Base-by-base conservation (phyloP, 2,797 vertebrate genomes). In the Malacoctenus gilli region DNA sequence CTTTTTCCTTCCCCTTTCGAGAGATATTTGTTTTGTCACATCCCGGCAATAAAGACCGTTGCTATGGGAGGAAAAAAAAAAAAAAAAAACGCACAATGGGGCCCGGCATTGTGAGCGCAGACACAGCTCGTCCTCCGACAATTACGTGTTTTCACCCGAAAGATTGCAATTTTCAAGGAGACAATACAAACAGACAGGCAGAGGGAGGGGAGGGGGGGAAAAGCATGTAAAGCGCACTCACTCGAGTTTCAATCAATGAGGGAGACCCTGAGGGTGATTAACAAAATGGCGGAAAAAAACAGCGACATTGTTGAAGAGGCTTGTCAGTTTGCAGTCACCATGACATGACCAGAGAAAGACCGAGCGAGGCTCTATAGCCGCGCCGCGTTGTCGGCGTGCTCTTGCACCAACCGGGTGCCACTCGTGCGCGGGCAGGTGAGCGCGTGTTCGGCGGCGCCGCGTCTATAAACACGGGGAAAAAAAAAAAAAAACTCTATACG, bases 11-110 rank as follows among this genome's bases (percentile, higher is more conserved):
- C n/a, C 74, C 64, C 55, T 84, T 88, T 87, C 83, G 87, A 75
- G 43, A 62, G 67, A 79, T 86, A 69, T 85, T 83, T 86, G 82
- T 87, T 87, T 87, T 85, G 82, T 86, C 85, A 83, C 82, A 87
- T 87, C 75, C 82, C 79, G 80, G 82, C 85, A 83, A 81, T 84
- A 89, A 86, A 87, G 77, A 88, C 88, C 86, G 89, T 89, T 89
- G 80, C 88, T 89, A 89, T 88, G 86, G 86, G n/a, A n/a, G n/a
- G n/a, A n/a, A n/a, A n/a, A n/a, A n/a, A n/a, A n/a, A n/a, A n/a
- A n/a, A n/a, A n/a, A n/a, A n/a, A 86, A 87, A 88, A 74, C 62
- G 40, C 85, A 90, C 87, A 90, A 89, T 85, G 72, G 75, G 43
- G 78, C 75, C n/a, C 19, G 61, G 79, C 79, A 77, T 84, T 88